Percentiles rank a stretch among this genome's conserved stretches.
Evolutionary conservation across 1,140 invertebrate genomes (phyloP).

Genomic region (Lerema accius): DNA sequence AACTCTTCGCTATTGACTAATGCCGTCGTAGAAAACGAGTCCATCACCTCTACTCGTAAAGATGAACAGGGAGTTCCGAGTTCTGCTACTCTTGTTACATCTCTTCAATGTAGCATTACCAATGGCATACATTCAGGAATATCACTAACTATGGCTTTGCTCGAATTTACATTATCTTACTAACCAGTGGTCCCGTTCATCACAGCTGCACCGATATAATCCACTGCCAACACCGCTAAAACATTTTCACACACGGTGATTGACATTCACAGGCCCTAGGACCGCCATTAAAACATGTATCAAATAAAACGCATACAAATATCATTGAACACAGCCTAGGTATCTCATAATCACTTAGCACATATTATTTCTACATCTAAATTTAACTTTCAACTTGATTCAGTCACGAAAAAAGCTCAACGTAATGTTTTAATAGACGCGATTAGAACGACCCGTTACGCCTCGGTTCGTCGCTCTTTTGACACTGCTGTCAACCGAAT

Average conservation of each 20-base stretch:
- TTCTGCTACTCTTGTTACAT: no score
- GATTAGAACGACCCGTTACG: conserved; percentile 58
- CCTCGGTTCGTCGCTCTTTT: conserved; percentile 54
- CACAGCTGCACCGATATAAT: conserved; percentile 46
- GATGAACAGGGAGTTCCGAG: neutral
- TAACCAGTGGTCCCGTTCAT: conserved; percentile 60
- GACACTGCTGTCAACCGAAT: conserved; percentile 61
- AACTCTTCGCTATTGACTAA: conserved; percentile 54
- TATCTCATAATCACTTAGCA: conserved; percentile 40
- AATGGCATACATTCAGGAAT: neutral
- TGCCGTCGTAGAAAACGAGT: conserved; percentile 46
- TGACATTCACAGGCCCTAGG: conserved; percentile 58
- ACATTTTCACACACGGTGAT: conserved; percentile 48
- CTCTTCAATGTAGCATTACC: no score
- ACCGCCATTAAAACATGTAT: conserved; percentile 67
- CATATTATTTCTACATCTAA: conserved; percentile 25
- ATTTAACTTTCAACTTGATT: conserved; percentile 54
- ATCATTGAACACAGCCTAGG: conserved; percentile 42
- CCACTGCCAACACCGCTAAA: conserved; percentile 42
- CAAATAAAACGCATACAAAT: conserved; percentile 48
- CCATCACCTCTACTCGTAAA: conserved; percentile 2
- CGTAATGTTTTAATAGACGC: conserved; percentile 43
- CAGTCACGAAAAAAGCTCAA: conserved; percentile 61
- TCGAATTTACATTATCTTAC: conserved; percentile 31
- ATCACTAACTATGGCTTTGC: no score